Percentiles rank a stretch among this genome's conserved stretches.
Evolutionary conservation across 2,797 vertebrate genomes (phyloP).

Genomic region (Esox lucius): DNA sequence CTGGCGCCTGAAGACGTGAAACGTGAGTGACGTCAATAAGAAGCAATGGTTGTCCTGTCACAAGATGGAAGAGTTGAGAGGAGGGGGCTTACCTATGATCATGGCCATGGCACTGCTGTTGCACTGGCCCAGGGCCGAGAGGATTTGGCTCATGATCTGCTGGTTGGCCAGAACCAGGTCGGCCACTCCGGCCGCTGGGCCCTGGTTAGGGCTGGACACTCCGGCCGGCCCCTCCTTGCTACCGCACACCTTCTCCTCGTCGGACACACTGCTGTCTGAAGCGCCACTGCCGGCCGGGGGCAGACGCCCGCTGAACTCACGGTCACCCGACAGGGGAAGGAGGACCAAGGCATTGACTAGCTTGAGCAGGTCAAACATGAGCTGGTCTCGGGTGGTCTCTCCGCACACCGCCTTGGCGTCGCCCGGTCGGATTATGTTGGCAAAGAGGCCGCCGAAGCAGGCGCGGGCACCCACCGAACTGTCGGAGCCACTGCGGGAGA

Average conservation of each 20-base stretch:
- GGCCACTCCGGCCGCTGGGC: constrained; percentile 87
- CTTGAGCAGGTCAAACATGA: constrained; percentile 98
- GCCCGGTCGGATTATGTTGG: constrained; percentile 95
- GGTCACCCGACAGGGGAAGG: constrained; percentile 91
- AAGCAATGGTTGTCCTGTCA: no score
- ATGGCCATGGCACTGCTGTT: constrained; percentile 99
- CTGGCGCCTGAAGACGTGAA: constrained; percentile 84
- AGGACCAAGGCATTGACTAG: constrained; percentile 95
- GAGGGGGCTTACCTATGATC: constrained; percentile 90
- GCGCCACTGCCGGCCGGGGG: constrained; percentile 78
- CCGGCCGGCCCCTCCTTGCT: constrained; percentile 88
- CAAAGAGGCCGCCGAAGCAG: constrained; percentile 96
- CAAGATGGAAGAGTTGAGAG: not conserved
- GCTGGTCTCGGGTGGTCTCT: constrained; percentile 95
- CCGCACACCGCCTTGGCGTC: constrained; percentile 96
- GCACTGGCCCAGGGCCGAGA: constrained; percentile 96
- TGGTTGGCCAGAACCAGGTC: constrained; percentile 97
- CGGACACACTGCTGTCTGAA: constrained; percentile 90
- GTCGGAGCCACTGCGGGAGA: constrained; percentile 95
- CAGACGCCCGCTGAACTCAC: constrained; percentile 90
- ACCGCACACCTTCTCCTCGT: constrained; percentile 97
- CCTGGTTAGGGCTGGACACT: constrained; percentile 77
- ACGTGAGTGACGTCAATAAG: not conserved
- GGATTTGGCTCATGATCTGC: constrained; percentile 99
- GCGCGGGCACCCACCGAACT: constrained; percentile 95